phyloP scores from a whole-genome alignment of 2,797 vertebrate genomes.

The Falco biarmicus region DNA sequence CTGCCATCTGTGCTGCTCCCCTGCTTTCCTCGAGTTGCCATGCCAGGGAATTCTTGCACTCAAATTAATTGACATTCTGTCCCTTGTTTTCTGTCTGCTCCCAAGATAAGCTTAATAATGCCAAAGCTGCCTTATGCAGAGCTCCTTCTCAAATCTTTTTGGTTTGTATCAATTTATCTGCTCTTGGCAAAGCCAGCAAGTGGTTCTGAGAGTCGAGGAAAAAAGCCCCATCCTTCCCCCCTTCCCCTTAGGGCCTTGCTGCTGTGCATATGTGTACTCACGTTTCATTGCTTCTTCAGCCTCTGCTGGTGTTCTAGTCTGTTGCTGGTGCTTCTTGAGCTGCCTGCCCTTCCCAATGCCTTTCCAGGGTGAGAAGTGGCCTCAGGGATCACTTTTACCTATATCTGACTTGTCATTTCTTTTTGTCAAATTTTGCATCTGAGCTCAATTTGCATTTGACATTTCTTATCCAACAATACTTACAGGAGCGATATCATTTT shows the following conservation, averaged over 20 bases:
- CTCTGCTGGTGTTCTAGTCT: background rate
- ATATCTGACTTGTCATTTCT: background rate
- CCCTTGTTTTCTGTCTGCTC: constrained; percentile 11
- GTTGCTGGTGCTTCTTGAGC: background rate
- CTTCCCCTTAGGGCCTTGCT: background rate
- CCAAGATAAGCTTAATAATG: constrained; percentile 1
- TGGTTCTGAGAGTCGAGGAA: background rate
- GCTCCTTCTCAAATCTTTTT: background rate
- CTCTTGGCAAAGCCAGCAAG: background rate
- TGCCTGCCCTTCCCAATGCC: background rate
- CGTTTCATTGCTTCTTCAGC: background rate
- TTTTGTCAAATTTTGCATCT: background rate
- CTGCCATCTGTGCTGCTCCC: background rate
- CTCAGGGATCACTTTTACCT: background rate
- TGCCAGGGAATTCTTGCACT: background rate
- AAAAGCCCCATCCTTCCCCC: background rate
- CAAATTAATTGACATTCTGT: constrained; percentile 25
- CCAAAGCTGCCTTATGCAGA: background rate
- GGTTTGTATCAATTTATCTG: background rate
- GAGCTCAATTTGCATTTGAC: background rate
- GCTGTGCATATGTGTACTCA: fast-evolving
- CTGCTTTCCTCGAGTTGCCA: background rate
- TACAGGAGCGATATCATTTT: background rate
- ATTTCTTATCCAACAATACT: background rate
- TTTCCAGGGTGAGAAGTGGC: background rate